Conservation (phyloP, 2,113 vertebrate species). For the Mugil cephalus region DNA sequence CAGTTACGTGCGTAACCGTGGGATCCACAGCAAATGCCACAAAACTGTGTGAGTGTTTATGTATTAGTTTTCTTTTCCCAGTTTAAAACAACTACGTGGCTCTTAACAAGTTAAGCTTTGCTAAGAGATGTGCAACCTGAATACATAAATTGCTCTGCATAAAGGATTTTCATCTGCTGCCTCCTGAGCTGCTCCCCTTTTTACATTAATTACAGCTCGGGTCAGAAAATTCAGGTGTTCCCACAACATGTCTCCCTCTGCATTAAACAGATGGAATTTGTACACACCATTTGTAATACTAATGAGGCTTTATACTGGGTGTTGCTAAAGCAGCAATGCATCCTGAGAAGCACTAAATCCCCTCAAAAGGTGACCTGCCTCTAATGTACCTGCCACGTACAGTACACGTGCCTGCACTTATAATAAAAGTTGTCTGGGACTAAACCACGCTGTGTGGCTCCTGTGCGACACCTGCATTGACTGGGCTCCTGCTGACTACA, state of each 20-base stretch:
- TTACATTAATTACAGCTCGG: not conserved
- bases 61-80: not conserved
- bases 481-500: not conserved
- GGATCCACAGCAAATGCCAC: no score
- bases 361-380: not conserved
- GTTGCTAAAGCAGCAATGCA: not conserved
- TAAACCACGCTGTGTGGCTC: not conserved
- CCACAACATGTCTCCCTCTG: not conserved
- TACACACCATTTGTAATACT: not conserved
- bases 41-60: not conserved
- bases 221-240: not conserved
- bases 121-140: not conserved
- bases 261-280: not conserved
- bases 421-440: not conserved
- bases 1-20: no score
- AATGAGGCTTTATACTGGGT: not conserved
- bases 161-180: slow-evolving; percentile 7
- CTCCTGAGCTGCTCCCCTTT: not conserved
- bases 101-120: not conserved
- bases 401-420: no score
- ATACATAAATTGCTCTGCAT: slow-evolving; percentile 16
- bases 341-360: not conserved
- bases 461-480: slow-evolving; percentile 2
- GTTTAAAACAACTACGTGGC: not conserved
- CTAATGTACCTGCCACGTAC: no score